Conservation (phyloP, 2,113 vertebrate genomes). For the Tupaia chinensis region DNA sequence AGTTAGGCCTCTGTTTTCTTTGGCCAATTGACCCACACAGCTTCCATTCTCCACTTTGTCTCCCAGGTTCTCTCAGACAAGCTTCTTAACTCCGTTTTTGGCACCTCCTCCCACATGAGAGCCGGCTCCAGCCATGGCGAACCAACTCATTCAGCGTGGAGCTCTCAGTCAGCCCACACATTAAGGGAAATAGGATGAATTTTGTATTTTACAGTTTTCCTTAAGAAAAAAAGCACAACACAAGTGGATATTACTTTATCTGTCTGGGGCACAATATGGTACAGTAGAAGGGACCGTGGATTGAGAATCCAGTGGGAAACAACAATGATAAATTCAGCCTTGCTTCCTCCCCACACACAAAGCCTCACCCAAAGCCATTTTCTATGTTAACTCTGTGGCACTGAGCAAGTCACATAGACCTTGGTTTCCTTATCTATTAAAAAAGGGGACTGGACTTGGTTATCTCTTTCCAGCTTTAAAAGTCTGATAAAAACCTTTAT, state of each 20-base stretch:
- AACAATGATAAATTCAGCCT: neutral
- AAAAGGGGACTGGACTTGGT: constrained; percentile 10
- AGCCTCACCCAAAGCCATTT: constrained; percentile 28
- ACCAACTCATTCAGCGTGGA: neutral
- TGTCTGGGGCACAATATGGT: neutral
- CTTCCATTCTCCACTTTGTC: constrained; percentile 1
- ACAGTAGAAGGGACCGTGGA: neutral
- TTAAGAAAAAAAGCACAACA: constrained; percentile 35
- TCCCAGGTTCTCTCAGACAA: neutral
- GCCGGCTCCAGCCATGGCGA: neutral
- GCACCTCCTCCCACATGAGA: neutral
- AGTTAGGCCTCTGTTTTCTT: neutral
- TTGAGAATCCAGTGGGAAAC: neutral
- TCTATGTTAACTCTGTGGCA: neutral
- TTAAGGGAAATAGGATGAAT: neutral
- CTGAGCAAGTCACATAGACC: constrained; percentile 42
- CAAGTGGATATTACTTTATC: neutral
- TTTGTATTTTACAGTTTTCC: constrained; percentile 57
- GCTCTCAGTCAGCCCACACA: neutral
- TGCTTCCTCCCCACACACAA: neutral
- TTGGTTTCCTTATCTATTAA: constrained; percentile 71
- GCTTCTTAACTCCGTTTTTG: neutral
- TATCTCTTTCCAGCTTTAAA: constrained; percentile 53
- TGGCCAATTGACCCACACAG: neutral
- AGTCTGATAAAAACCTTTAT: constrained; percentile 45